These are phyloP conservation scores for Musca domestica DNA, from an alignment of 1,140 invertebrate genomes.

Conservation along the genomic window DNA sequence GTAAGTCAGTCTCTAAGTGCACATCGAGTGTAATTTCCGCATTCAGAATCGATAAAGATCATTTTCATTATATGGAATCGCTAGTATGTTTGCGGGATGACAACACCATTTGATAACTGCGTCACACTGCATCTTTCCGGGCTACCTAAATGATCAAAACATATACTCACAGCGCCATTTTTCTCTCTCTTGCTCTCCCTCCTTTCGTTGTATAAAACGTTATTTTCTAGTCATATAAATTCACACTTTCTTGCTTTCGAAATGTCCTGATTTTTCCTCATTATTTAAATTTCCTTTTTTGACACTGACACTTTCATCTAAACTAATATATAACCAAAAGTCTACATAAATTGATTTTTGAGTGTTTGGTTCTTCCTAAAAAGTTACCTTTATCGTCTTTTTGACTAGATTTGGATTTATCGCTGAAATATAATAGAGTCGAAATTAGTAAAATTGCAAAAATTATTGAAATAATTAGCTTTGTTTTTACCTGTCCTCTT, in stretches of 20 bases:
- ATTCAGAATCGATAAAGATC: no score
- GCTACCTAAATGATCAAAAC: no score
- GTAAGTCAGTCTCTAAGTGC: no score
- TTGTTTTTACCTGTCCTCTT: constrained; percentile 32
- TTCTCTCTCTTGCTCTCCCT: constrained; percentile 23
- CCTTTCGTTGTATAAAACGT: constrained; percentile 9
- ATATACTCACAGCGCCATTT: no score
- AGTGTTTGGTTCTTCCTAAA: not conserved
- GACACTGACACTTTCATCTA: not conserved
- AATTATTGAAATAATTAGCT: constrained; percentile 1
- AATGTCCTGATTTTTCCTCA: not conserved
- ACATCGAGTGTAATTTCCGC: no score
- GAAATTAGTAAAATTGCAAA: constrained; percentile 10
- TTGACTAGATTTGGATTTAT: constrained; percentile 15
- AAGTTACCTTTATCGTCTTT: constrained; percentile 54
- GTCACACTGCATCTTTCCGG: no score
- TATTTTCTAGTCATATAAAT: constrained; percentile 38
- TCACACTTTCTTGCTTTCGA: constrained; percentile 43
- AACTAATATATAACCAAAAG: constrained; percentile 1
- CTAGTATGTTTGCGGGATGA: no score
- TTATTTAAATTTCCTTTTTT: not conserved
- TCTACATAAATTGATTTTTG: not conserved
- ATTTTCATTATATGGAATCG: no score
- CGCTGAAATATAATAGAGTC: constrained; percentile 11
- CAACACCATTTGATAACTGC: no score